Percentiles rank a stretch among this genome's conserved stretches.
Conservation (phyloP, 2,797 vertebrate species). For the Gymnodraco acuticeps region DNA sequence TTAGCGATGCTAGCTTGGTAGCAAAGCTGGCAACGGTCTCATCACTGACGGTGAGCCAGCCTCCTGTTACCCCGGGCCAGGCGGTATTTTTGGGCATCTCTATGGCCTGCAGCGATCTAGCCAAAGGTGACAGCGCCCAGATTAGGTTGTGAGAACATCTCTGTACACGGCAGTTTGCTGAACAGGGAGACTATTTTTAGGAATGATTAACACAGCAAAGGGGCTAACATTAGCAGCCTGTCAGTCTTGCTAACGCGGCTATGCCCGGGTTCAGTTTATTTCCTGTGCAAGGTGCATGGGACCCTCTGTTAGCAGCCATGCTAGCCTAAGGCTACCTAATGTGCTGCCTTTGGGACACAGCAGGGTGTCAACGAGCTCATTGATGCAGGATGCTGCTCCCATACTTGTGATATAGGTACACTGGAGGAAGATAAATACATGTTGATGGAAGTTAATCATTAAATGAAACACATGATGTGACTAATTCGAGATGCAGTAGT, state of each 20-base stretch:
- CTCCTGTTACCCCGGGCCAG: slow-evolving; percentile 45
- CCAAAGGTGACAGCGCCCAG: slow-evolving; percentile 37
- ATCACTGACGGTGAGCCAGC: slow-evolving; percentile 46
- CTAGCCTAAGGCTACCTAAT: slow-evolving; percentile 22
- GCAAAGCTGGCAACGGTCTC: slow-evolving; percentile 58
- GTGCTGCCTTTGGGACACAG: background rate
- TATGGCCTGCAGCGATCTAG: slow-evolving; percentile 27
- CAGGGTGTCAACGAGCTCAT: background rate
- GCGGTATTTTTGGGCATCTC: slow-evolving; percentile 40
- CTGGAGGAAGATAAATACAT: background rate
- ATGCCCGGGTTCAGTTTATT: slow-evolving; percentile 54
- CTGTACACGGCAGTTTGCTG: slow-evolving; percentile 28
- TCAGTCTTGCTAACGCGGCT: slow-evolving; percentile 58
- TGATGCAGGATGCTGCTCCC: background rate
- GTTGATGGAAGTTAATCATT: background rate
- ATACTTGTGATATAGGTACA: background rate
- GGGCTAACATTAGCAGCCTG: slow-evolving; percentile 64
- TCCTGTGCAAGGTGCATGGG: slow-evolving; percentile 76
- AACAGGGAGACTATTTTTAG: slow-evolving; percentile 52
- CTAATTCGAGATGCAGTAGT: background rate
- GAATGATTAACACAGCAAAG: slow-evolving; percentile 43
- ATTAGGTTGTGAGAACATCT: slow-evolving; percentile 44
- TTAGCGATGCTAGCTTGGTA: slow-evolving; percentile 62
- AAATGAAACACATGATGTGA: background rate
- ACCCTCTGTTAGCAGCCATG: slow-evolving; percentile 36